These are phyloP conservation scores for Neosilurus mollespiculum DNA, from an alignment of 2,797 vertebrate genomes.

Conservation along the genomic window DNA sequence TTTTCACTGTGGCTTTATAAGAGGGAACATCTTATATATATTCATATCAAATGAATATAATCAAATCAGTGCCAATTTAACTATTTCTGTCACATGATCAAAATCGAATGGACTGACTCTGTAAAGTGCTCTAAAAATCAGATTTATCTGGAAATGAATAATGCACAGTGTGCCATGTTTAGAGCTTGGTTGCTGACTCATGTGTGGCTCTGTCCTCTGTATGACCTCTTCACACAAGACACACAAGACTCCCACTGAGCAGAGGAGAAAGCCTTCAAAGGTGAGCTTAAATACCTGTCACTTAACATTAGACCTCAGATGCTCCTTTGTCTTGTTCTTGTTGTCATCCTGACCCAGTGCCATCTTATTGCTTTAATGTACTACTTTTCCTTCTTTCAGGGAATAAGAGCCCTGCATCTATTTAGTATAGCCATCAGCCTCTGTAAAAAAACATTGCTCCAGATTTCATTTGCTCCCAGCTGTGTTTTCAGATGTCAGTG, in stretches of 20 bases:
- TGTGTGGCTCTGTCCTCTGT: constrained; percentile 24
- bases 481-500: constrained; percentile 43
- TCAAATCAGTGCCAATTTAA: constrained; percentile 5
- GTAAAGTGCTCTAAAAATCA: constrained; percentile 14
- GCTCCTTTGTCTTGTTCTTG: background rate
- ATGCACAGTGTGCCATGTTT: constrained; percentile 14
- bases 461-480: constrained; percentile 42
- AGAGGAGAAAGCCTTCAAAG: constrained; percentile 30
- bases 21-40: background rate
- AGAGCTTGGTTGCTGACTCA: constrained; percentile 28
- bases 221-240: constrained; percentile 35
- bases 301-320: constrained; percentile 12
- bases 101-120: background rate
- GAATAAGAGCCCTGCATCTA: constrained; percentile 8
- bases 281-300: constrained; percentile 22
- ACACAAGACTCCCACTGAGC: constrained; percentile 13
- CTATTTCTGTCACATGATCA: background rate
- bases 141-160: constrained; percentile 15
- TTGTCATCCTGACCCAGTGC: background rate
- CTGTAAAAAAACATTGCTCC: constrained; percentile 18
- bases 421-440: constrained; percentile 32
- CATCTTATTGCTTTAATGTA: constrained; percentile 12
- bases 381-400: constrained; percentile 11
- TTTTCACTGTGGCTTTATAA: background rate
- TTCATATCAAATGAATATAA: background rate